phyloP scores from a whole-genome alignment of 2,888 invertebrate species.

The Theretra japonica region DNA sequence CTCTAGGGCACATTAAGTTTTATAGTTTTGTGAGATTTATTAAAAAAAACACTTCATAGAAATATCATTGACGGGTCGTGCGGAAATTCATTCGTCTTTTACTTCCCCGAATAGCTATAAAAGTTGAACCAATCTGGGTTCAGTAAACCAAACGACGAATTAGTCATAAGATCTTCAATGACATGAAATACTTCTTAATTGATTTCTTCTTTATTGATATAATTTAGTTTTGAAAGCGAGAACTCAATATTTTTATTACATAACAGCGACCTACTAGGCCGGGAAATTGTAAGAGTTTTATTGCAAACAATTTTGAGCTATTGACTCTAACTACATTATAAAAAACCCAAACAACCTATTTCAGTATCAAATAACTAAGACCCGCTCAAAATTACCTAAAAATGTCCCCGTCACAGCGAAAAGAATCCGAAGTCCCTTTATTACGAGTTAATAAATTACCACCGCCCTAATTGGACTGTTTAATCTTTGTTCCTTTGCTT shows the following conservation, averaged over 20 bases:
- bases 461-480: conserved; percentile 72
- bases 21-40: conserved; percentile 45
- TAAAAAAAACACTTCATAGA: conserved; percentile 14
- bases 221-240: too few species aligned
- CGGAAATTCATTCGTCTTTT: too few species aligned
- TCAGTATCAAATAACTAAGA: background rate
- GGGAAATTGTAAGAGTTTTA: too few species aligned
- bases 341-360: too few species aligned
- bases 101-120: background rate
- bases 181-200: too few species aligned
- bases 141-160: too few species aligned
- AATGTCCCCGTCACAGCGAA: conserved; percentile 34
- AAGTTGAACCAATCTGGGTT: background rate
- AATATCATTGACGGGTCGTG: background rate
- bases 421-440: conserved; percentile 62
- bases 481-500: conserved; percentile 56
- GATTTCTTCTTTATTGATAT: too few species aligned
- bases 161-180: too few species aligned
- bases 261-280: too few species aligned
- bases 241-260: too few species aligned
- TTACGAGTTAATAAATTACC: conserved; percentile 78
- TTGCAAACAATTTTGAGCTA: too few species aligned
- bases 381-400: background rate
- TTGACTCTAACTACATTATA: too few species aligned
- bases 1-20: conserved; percentile 48